Evolutionary conservation across 2,888 invertebrate genomes (phyloP).

Genomic region (Linnaemya vulpina): DNA sequence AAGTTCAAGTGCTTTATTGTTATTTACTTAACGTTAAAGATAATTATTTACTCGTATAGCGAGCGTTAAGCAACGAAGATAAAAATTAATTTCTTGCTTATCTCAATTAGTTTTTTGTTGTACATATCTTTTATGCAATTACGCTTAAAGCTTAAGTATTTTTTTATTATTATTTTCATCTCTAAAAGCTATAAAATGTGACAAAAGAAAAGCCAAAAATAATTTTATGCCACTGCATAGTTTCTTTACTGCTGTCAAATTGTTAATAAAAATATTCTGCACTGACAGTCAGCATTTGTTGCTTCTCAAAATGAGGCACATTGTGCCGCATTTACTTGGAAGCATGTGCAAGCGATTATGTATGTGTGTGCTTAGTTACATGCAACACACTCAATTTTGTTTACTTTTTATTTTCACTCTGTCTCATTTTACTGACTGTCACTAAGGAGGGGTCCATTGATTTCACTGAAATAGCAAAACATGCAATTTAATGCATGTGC

Average conservation of each 20-base stretch:
- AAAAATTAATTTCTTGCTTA: not conserved
- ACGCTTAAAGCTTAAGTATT: not conserved
- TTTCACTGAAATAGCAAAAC: conserved; percentile 54
- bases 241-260: conserved; percentile 58
- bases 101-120: not conserved
- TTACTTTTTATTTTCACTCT: conserved; percentile 2
- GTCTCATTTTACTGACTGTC: conserved; percentile 64
- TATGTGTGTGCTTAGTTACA: not conserved
- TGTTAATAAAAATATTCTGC: conserved; percentile 21
- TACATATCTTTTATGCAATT: conserved; percentile 6
- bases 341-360: not conserved
- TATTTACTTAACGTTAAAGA: not conserved
- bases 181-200: not conserved
- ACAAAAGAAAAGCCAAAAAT: conserved; percentile 3
- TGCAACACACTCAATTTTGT: conserved; percentile 19
- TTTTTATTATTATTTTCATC: too few species aligned
- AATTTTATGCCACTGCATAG: conserved; percentile 47
- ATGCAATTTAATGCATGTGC: conserved; percentile 69
- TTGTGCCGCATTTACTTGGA: conserved; percentile 18
- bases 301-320: conserved; percentile 53
- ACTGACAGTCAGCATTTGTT: conserved; percentile 66
- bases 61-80: not conserved
- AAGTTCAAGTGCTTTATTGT: conserved; percentile 18
- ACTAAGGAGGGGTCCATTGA: conserved; percentile 75
- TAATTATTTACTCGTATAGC: not conserved